These are phyloP conservation scores for Deilephila elpenor DNA, from an alignment of 2,888 invertebrate species.

Conservation along the genomic window DNA sequence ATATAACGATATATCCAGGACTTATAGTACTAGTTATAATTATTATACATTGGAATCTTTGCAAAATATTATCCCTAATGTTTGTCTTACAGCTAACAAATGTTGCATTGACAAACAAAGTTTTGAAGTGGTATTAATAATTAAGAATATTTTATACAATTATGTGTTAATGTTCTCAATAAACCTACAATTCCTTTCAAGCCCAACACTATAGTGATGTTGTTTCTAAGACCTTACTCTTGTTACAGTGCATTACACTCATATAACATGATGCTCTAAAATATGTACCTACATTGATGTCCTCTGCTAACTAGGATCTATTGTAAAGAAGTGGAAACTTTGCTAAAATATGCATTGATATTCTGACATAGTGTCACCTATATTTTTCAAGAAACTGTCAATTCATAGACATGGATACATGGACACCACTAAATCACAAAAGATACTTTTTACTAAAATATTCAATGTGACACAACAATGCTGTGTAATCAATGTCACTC, in stretches of 20 bases:
- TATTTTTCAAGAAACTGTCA: constrained; percentile 20
- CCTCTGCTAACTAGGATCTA: background rate
- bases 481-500: background rate
- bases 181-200: no score
- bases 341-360: background rate
- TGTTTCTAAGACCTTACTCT: no score
- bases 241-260: background rate
- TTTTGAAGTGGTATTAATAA: background rate
- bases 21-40: no score
- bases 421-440: background rate
- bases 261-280: background rate
- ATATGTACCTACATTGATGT: background rate
- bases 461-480: constrained; percentile 7
- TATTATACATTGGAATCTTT: no score
- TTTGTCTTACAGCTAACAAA: background rate
- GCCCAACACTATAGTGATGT: no score
- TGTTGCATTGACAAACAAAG: background rate
- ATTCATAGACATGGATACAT: constrained; percentile 18
- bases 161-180: background rate
- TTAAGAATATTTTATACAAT: background rate
- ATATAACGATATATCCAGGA: no score
- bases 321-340: background rate
- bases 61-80: no score
- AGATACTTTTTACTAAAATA: constrained; percentile 4
- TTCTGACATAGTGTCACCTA: constrained; percentile 19